Conservation (phyloP, 92 coral and sea anemone species). For the Heliopora coerulea region DNA sequence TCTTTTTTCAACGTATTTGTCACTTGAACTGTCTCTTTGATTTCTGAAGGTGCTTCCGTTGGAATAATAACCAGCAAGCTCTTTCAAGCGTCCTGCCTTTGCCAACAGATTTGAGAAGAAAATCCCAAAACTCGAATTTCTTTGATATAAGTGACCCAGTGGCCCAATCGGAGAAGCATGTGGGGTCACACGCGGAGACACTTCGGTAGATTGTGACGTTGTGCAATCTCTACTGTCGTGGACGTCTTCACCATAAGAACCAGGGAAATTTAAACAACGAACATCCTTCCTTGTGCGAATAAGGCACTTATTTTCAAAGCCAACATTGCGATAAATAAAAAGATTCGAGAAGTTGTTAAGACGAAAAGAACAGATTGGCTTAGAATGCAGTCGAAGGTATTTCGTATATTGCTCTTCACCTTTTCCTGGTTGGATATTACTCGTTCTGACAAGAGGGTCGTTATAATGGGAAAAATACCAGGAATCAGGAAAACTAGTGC, state of each 20-base stretch:
- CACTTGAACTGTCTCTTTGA: neutral
- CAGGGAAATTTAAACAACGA: neutral
- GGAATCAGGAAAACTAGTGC: neutral
- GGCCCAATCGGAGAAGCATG: neutral
- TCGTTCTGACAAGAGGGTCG: neutral
- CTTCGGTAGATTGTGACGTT: neutral
- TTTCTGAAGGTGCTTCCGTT: neutral
- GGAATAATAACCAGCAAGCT: neutral
- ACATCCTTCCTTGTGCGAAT: neutral
- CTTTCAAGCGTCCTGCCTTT: constrained; percentile 30
- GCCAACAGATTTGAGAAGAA: constrained; percentile 1
- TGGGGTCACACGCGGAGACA: neutral
- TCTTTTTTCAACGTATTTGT: neutral
- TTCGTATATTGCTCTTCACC: neutral
- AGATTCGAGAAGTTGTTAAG: neutral
- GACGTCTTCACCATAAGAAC: neutral
- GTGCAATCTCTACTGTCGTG: neutral
- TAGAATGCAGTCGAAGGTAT: neutral
- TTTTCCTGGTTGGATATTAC: neutral
- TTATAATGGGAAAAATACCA: constrained; percentile 2
- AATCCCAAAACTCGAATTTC: constrained; percentile 10
- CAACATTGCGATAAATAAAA: neutral
- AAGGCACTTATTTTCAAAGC: neutral
- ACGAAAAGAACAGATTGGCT: neutral
- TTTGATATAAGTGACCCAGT: neutral